phyloP scores from a whole-genome alignment of 92 coral and sea anemone species.

The Nematostella vectensis region DNA sequence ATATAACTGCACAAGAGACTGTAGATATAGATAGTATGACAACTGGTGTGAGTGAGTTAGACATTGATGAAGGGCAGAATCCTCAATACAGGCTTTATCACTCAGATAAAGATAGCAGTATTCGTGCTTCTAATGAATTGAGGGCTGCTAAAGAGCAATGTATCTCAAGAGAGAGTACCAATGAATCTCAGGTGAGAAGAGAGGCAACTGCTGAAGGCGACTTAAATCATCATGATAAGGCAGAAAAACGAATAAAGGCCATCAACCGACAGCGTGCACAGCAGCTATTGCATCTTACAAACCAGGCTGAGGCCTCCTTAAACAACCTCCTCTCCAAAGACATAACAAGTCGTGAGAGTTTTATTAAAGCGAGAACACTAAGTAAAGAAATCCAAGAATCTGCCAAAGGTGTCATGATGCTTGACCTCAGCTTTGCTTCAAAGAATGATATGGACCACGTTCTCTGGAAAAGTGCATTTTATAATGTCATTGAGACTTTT shows the following conservation, averaged over 20 bases:
- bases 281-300: conserved; percentile 37
- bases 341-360: conserved; percentile 37
- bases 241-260: conserved; percentile 49
- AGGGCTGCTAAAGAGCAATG: not conserved
- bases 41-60: too few relatives aligned
- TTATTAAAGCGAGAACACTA: conserved; percentile 31
- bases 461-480: conserved; percentile 82
- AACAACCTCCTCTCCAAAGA: conserved; percentile 51
- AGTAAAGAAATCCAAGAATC: conserved; percentile 78
- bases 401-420: conserved; percentile 68
- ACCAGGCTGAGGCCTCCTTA: conserved; percentile 35
- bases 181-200: conserved; percentile 48
- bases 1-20: conserved; percentile 12
- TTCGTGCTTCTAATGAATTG: not conserved
- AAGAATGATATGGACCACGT: conserved; percentile 73
- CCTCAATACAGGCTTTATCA: not conserved
- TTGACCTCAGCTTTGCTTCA: conserved; percentile 62
- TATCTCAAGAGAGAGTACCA: not conserved
- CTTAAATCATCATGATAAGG: conserved; percentile 22
- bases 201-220: conserved; percentile 52
- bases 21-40: conserved; percentile 4
- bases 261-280: conserved; percentile 62
- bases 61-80: too few relatives aligned
- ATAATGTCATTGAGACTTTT: conserved; percentile 82
- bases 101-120: not conserved